Base-by-base conservation (phyloP, 1,140 invertebrate genomes). In the Leucophenga varia region DNA sequence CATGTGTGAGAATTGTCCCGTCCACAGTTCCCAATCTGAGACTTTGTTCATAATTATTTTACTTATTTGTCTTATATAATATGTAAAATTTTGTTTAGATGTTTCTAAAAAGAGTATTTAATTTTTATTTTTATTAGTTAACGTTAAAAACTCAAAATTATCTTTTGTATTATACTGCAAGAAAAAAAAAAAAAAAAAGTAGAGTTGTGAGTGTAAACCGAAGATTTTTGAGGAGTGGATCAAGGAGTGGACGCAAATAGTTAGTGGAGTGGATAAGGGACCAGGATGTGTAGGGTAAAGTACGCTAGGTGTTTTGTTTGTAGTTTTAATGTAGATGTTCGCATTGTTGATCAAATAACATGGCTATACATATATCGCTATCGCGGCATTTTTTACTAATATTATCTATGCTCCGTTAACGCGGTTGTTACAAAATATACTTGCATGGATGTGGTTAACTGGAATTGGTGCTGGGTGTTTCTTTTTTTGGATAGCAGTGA, bases 21-120 rank as follows among this genome's bases (percentile, higher is more conserved):
- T 78, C 76, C 76, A 78, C 76, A 78, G 76, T 77, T 76, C 76
- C 76, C 76, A 78, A 78, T 78, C 76, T 78, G 76, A 75, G 69
- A 72, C 69, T 67, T 68, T 57, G 44, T 61, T 64, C 13, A 14
- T 18, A 14, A 37, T 2, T 37, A 13, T 35, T 7, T 35, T n/a
- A n/a, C n/a, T 30, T 30, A 30, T 30, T 30, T 7, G n/a, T 30
- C n/a, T 30, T 30, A 8, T 7, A 30, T 8, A n/a, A 30, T 30
- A 30, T 30, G 7, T n/a, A n/a, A n/a, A n/a, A 28, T 37, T 37
- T 37, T 37, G 17, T 37, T 14, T 37, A 17, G 2, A 63, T 57
- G 31, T 48, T 53, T 45, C 35, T 47, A 67, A 37, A 54, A 19
- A 48, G 31, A 25, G 34, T 21, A 17, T 37, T 50, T 18, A 18